Evolutionary conservation across 2,797 vertebrate genomes (phyloP).

Genomic region (Rachycentron canadum): DNA sequence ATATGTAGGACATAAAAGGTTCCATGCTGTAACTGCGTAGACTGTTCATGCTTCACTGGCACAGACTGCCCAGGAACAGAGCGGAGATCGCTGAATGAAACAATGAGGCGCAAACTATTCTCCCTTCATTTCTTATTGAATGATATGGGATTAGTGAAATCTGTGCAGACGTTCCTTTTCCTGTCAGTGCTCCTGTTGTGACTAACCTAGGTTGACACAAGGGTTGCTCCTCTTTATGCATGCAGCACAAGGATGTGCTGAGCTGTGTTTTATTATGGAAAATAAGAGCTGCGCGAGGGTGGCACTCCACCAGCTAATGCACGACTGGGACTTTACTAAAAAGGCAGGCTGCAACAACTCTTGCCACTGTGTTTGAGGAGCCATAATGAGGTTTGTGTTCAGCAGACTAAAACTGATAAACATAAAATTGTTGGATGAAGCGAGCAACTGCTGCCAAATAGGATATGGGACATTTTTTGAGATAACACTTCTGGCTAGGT

Average conservation of each 20-base stretch:
- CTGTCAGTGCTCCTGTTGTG: constrained; percentile 29
- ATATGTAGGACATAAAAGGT: constrained; percentile 54
- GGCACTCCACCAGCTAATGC: constrained; percentile 67
- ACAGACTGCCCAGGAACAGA: constrained; percentile 32
- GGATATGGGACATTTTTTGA: constrained; percentile 27
- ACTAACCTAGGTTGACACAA: constrained; percentile 65
- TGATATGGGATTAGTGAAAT: constrained; percentile 43
- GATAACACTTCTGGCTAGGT: constrained; percentile 32
- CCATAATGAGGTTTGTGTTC: constrained; percentile 75
- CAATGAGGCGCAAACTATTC: constrained; percentile 29
- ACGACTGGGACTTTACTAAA: constrained; percentile 66
- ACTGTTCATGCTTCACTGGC: constrained; percentile 18
- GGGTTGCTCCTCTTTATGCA: constrained; percentile 65
- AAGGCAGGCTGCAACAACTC: constrained; percentile 62
- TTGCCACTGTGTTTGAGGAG: constrained; percentile 66
- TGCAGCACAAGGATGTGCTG: constrained; percentile 72
- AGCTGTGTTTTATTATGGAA: constrained; percentile 81
- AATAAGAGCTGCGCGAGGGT: constrained; percentile 70
- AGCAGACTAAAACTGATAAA: constrained; percentile 68
- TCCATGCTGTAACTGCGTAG: constrained; percentile 28
- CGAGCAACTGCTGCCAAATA: constrained; percentile 43
- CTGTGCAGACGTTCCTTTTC: constrained; percentile 15
- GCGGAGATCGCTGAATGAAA: constrained; percentile 50
- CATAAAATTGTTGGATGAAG: constrained; percentile 52
- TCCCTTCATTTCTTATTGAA: constrained; percentile 40